phyloP scores from a whole-genome alignment of 1,140 invertebrate genomes.

The Contarinia nasturtii region DNA sequence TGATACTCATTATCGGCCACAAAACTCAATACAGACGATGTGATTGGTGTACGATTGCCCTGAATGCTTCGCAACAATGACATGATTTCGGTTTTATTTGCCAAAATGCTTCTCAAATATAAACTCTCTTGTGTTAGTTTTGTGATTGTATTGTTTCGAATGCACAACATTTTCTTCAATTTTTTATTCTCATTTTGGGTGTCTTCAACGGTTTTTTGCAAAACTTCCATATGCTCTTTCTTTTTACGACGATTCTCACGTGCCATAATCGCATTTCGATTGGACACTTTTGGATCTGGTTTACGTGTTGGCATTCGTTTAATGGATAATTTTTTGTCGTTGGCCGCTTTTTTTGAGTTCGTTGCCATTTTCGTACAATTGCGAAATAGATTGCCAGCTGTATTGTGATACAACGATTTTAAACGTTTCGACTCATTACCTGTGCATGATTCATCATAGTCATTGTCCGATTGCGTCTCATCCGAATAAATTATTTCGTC shows the following conservation, averaged over 20 bases:
- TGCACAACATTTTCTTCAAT: slow-evolving; percentile 24
- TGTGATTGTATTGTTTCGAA: slow-evolving; percentile 24
- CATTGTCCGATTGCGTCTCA: neutral
- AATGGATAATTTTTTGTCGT: neutral
- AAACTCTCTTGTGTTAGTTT: slow-evolving; percentile 27
- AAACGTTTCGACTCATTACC: neutral
- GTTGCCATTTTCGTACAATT: neutral
- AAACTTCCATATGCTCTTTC: slow-evolving; percentile 31
- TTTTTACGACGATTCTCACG: slow-evolving; percentile 34
- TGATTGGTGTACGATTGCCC: slow-evolving; percentile 5
- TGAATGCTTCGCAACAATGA: slow-evolving; percentile 19
- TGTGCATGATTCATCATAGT: neutral
- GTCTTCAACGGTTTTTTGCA: slow-evolving; percentile 27
- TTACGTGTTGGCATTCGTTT: slow-evolving; percentile 12
- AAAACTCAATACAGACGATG: slow-evolving; percentile 3
- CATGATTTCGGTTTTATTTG: slow-evolving; percentile 27
- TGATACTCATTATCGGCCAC: slow-evolving; percentile 6
- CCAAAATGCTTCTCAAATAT: slow-evolving; percentile 30
- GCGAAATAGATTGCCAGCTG: neutral
- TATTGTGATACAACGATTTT: neutral
- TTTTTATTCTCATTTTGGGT: slow-evolving; percentile 27
- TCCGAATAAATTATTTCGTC: neutral
- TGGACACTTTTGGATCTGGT: slow-evolving; percentile 15
- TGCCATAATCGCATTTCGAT: slow-evolving; percentile 33
- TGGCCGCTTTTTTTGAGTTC: too few species aligned